These are phyloP conservation scores for Bathybates hornii DNA, from an alignment of 2,113 vertebrate species.

Conservation along the genomic window DNA sequence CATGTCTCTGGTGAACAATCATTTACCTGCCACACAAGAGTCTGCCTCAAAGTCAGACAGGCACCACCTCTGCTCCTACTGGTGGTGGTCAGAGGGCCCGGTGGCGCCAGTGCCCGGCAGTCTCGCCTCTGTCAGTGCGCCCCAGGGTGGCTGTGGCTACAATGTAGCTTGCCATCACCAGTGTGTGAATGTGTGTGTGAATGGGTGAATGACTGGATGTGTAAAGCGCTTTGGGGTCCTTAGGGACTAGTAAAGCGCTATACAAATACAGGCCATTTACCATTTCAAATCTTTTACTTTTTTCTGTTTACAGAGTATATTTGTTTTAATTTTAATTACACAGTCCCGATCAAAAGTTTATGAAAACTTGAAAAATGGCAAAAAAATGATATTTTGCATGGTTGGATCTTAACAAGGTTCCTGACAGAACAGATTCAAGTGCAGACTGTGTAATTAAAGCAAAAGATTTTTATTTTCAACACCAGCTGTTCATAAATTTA, in stretches of 20 bases:
- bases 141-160: neutral
- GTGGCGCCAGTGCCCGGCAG: fast-evolving
- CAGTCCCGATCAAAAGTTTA: neutral
- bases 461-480: too few relatives aligned
- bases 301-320: neutral
- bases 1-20: neutral
- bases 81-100: neutral
- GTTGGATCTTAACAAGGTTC: too few relatives aligned
- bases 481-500: too few relatives aligned
- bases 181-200: neutral
- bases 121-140: too few relatives aligned
- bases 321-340: neutral
- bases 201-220: neutral
- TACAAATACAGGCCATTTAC: neutral
- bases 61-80: neutral
- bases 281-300: neutral
- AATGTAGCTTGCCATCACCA: neutral
- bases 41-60: neutral
- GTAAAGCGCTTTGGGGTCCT: neutral
- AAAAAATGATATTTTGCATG: neutral
- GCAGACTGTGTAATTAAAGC: too few relatives aligned
- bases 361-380: neutral
- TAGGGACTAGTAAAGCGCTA: fast-evolving
- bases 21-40: neutral
- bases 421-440: too few relatives aligned